Conservation (phyloP, 2,797 vertebrate genomes). For the Apogon talboti region DNA sequence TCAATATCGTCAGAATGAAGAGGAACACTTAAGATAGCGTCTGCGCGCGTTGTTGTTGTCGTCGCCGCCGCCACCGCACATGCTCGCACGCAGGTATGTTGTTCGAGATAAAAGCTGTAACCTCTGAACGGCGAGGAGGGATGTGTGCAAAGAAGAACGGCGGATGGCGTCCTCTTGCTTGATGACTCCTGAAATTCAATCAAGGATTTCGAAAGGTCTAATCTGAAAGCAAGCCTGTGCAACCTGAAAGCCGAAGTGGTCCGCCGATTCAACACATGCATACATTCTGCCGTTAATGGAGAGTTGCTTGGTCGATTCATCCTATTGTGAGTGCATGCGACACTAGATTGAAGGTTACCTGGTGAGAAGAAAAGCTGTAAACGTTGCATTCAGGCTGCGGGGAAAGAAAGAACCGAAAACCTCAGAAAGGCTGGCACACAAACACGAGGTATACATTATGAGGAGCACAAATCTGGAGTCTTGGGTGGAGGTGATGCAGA, state of each 20-base stretch:
- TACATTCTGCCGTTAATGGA: slow-evolving; percentile 40
- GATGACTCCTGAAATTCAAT: slow-evolving; percentile 61
- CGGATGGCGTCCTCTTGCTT: slow-evolving; percentile 54
- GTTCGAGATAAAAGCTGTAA: slow-evolving; percentile 62
- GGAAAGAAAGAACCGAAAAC: slow-evolving; percentile 19
- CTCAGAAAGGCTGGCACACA: slow-evolving; percentile 22
- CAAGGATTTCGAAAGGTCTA: slow-evolving; percentile 58
- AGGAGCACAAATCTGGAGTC: slow-evolving; percentile 46
- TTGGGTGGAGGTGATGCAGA: slow-evolving; percentile 31
- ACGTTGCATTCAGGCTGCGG: slow-evolving; percentile 38
- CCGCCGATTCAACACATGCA: slow-evolving; percentile 40
- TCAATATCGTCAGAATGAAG: slow-evolving; percentile 46
- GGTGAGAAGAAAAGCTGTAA: slow-evolving; percentile 32
- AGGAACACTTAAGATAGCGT: slow-evolving; percentile 11
- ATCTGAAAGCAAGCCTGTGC: slow-evolving; percentile 45
- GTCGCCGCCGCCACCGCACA: slow-evolving; percentile 47
- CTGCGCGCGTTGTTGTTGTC: slow-evolving; percentile 1
- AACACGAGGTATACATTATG: slow-evolving; percentile 39
- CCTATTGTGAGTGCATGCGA: slow-evolving; percentile 38
- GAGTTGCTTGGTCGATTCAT: slow-evolving; percentile 48
- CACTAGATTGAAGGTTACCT: slow-evolving; percentile 51
- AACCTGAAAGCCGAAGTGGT: slow-evolving; percentile 39
- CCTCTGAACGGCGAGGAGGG: slow-evolving; percentile 24
- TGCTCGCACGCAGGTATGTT: slow-evolving; percentile 55
- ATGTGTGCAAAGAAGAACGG: slow-evolving; percentile 29